Evolutionary conservation across 2,797 vertebrate genomes (phyloP), one percentile per base, ranked within the genome.

Genomic region (Sciurus carolinensis): DNA sequence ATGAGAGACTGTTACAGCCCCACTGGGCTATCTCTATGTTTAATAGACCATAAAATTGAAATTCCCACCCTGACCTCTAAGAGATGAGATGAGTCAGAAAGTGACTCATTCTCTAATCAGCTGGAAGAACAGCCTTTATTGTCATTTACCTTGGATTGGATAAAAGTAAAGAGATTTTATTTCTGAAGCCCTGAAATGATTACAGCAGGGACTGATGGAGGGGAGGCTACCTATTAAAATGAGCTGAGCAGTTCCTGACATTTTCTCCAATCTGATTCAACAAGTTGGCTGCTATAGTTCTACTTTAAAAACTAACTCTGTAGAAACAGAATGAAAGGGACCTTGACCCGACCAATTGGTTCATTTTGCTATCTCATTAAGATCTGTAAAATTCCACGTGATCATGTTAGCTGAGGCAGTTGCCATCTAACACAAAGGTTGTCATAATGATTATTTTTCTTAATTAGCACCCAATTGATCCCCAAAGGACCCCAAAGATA

Each of bases 41-140:
- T 94, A 98, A 84, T 96, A 96, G 96, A 97, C 95, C 95, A 93
- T 97, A 84, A 97, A 96, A 97, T 96, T 97, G 80, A 96, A 96
- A 96, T 95, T 97, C 39, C 79, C 90, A 91, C 86, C 30, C 92
- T 97, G 95, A 96, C 94, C 92, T 97, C 85, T 86, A 95, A 91
- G 79, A 95, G 95, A 95, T 86, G 92, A 87, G 88, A 97, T 97
- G 95, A 97, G 83, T 98, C 97, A 98, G 86, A 96, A 97, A 87
- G 80, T 97, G 96, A 98, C 59, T 97, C 95, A 97, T 95, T 95
- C 71, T 96, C 54, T 97, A 95, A 95, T 95, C 94, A 96, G 90
- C 94, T 96, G 88, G 87, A 97, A 97, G 79, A 90, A 96, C 75
- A 96, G 59, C 86, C 88, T 96, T 97, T 96, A 86, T 96, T 96